Evolutionary conservation across 2,797 vertebrate species (phyloP), one percentile per base, ranked within the genome.

Genomic region (Jordanella pulchra): DNA sequence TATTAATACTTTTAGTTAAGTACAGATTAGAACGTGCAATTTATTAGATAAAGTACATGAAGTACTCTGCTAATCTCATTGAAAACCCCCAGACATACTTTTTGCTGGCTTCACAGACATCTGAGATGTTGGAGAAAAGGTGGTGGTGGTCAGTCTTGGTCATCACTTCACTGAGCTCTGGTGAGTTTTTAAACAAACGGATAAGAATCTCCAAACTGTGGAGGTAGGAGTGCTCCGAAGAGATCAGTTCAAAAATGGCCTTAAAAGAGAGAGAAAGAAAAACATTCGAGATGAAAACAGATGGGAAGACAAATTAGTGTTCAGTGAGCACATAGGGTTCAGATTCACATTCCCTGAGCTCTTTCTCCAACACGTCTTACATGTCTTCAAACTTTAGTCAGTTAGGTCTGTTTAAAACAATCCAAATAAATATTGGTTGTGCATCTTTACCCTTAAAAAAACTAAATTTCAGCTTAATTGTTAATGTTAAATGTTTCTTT

Each of bases 191-290:
- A 89, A 99, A 99, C 95, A 99, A 96, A 58, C 96, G 94, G 85
- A 97, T 96, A 54, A 99, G 93, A 89, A 99, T 96, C 88, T 98
- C 96, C 86, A 99, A 92, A 87, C 98, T 99, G 91, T 97, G 96
- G 66, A 98, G 92, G 28, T 99, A 99, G 0, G 98, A 99, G 89
- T 97, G 97, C 83, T 99, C 98, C 0, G 98, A 99, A 15, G 98
- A 99, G 82, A 99, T 98, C 82, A 99, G 94, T 92, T 99, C 98
- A 87, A 99, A 99, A 86, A 99, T 97, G 1, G 98, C 95, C 98
- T 99, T 1, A 60, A 17, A 53, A 10, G 27, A 53, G 15, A 28
- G 1, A 67, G 1, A 48, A 10, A 13, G 30, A 50, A 11, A n/a
- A 51, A 21, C 11, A 25, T 10, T n/a, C 15, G 35, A 27, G 56